phyloP scores from a whole-genome alignment of 2,888 invertebrate species.

The Dinocampus coccinellae region DNA sequence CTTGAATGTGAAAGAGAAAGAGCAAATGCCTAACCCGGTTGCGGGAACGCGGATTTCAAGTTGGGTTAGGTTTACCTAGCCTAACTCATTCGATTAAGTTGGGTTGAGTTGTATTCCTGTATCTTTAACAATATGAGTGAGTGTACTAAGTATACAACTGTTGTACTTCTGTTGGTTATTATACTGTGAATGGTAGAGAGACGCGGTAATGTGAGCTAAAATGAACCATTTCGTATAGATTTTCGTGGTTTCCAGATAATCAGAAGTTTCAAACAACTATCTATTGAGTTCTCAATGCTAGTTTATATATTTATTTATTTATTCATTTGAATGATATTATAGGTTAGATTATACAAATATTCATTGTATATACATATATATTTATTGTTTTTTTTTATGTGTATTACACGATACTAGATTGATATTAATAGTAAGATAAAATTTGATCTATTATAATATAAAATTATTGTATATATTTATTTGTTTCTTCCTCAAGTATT shows the following conservation, averaged over 20 bases:
- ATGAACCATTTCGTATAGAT: neutral
- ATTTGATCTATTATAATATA: neutral
- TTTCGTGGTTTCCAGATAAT: neutral
- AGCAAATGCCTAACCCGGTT: neutral
- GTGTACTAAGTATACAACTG: neutral
- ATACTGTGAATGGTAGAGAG: neutral
- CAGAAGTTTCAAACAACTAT: neutral
- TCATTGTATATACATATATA: neutral
- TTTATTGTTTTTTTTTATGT: neutral
- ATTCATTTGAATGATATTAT: neutral
- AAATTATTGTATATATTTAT: neutral
- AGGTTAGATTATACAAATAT: neutral
- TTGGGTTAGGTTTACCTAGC: constrained; percentile 17
- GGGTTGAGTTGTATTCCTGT: neutral
- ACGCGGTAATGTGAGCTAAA: neutral
- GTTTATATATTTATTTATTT: neutral
- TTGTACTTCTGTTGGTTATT: constrained; percentile 4
- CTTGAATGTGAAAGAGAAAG: neutral
- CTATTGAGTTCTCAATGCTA: neutral
- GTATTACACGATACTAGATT: neutral
- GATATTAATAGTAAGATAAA: neutral
- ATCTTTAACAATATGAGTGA: neutral
- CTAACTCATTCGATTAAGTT: constrained; percentile 4
- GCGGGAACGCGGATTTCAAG: neutral
- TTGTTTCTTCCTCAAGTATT: neutral